These are phyloP conservation scores for Agraylea sexmaculata DNA, from an alignment of 1,140 invertebrate genomes.

Conservation along the genomic window DNA sequence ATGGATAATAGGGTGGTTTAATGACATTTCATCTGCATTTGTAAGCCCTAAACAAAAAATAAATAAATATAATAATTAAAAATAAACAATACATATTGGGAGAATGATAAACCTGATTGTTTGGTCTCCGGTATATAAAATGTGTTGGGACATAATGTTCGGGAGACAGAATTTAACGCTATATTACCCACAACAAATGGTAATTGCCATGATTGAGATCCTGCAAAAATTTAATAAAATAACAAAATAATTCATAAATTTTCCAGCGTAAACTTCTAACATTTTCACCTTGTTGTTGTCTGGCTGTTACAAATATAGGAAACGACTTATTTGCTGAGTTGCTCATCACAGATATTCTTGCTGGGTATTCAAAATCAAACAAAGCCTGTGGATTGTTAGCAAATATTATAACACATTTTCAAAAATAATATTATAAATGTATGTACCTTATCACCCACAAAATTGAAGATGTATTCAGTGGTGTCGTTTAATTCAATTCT, in stretches of 20 bases:
- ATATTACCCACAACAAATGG: constrained; percentile 43
- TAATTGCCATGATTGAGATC: constrained; percentile 55
- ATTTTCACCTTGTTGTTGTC: constrained; percentile 45
- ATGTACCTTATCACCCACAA: neutral
- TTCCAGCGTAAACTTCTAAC: neutral
- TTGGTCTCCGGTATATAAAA: neutral
- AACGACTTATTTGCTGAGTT: constrained; percentile 37
- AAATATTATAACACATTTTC: neutral
- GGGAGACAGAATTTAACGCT: constrained; percentile 44
- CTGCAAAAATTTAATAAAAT: constrained; percentile 20
- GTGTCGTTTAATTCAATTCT: too few relatives aligned
- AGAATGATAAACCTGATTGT: neutral
- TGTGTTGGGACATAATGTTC: constrained; percentile 50
- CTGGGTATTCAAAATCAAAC: constrained; percentile 25
- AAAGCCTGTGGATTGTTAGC: neutral
- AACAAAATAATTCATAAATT: neutral
- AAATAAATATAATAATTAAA: neutral
- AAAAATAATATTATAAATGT: neutral
- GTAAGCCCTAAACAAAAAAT: neutral
- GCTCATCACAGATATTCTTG: constrained; percentile 43
- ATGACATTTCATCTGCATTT: constrained; percentile 23
- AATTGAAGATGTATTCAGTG: neutral
- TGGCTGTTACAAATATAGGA: constrained; percentile 52
- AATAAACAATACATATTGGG: neutral
- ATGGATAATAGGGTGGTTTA: constrained; percentile 43